Evolutionary conservation across 1,140 invertebrate species (phyloP), one percentile per base, ranked within the genome.

Genomic region (Hermetia illucens): DNA sequence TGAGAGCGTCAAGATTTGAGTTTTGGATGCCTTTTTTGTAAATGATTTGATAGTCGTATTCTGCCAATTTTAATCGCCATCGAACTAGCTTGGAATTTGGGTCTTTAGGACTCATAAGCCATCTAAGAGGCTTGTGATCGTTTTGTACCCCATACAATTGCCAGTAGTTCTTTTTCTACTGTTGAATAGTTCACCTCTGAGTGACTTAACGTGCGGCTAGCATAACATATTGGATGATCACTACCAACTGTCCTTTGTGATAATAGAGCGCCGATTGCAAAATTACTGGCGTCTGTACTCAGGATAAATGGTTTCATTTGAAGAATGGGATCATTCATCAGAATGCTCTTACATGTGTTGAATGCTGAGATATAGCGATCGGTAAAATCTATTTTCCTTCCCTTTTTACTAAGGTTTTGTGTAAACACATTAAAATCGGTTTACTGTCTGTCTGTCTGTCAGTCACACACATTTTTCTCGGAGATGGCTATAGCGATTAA

Each of bases 61-160:
- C 55, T 47, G 62, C 55, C 4, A 70, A 33, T 36, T 50, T 40
- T 20, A 67, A 34, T 27, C 50, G 35, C 66, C 65, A 70, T 21
- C 65, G 40, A 0, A 57, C 46, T 20, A 72, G 40, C 42, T 60
- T 39, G 16, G 52, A 56, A 2, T 40, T 47, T 2, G 61, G 58
- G 34, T 70, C 61, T 41, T 66, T 70, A 0, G 65, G 39, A 10
- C 54, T 58, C 21, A 60, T 52, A 3, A 72, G 41, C 60, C 63
- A 71, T 21, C 41, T 48, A 15, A 72, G 43, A 0, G 66, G 59
- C 43, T 51, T 50, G 43, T 73, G 65, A 42, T 75, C 69, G 49
- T 35, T 62, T 45, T 1, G 63, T 46, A 2, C 55, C 53, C 48
- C 52, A 62, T 3, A 71, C 44, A 9, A 62, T 54, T 3, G 55